phyloP scores from a whole-genome alignment of 1,140 invertebrate genomes.

The Sitobion miscanthi region DNA sequence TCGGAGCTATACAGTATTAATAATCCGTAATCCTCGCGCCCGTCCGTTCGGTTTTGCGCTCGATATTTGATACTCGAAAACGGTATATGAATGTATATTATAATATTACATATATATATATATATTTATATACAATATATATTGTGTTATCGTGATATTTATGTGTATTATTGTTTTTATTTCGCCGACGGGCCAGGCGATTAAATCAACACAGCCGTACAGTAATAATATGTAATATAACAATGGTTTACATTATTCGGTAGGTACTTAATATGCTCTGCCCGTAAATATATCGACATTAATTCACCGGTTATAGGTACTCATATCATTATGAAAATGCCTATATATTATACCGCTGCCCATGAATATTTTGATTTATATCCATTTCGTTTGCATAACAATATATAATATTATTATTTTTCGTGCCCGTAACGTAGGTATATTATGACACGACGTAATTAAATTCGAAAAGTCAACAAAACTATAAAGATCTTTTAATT shows the following conservation, averaged over 20 bases:
- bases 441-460: not conserved
- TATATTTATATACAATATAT: not conserved
- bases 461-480: not conserved
- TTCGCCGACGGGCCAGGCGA: not conserved
- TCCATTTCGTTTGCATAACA: not conserved
- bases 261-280: not conserved
- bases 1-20: not conserved
- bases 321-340: not conserved
- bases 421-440: not conserved
- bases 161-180: not conserved
- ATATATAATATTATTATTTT: not conserved
- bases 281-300: not conserved
- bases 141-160: not conserved
- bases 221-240: not conserved
- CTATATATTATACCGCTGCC: too few relatives aligned
- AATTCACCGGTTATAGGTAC: not conserved
- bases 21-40: slow-evolving; percentile 4
- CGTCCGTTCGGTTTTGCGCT: not conserved
- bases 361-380: not conserved
- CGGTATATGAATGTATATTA: not conserved
- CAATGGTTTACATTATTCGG: not conserved
- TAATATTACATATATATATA: not conserved
- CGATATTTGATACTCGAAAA: slow-evolving; percentile 1
- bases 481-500: not conserved
- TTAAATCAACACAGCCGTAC: not conserved